phyloP scores from a whole-genome alignment of 2,888 invertebrate species.

The Suillia variegata region DNA sequence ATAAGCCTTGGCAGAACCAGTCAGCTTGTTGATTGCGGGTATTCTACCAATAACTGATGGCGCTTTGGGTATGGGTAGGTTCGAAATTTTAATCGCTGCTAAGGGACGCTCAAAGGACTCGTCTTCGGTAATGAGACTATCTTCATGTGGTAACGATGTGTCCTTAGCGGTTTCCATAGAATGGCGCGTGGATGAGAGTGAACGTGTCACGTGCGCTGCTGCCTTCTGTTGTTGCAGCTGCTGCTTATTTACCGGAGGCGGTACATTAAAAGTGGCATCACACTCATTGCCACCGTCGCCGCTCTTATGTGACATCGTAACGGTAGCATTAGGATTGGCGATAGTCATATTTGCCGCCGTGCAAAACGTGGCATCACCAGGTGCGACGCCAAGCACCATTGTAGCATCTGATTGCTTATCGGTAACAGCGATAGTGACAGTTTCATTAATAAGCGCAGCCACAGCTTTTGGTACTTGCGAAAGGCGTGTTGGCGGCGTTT shows the following conservation, averaged over 20 bases:
- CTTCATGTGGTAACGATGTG: slow-evolving; percentile 34
- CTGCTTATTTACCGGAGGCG: neutral
- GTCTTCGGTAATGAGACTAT: slow-evolving; percentile 57
- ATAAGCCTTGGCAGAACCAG: slow-evolving; percentile 36
- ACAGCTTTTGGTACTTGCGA: slow-evolving; percentile 12
- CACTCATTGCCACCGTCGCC: slow-evolving; percentile 9
- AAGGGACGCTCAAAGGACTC: slow-evolving; percentile 44
- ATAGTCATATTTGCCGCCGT: slow-evolving; percentile 32
- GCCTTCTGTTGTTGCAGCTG: neutral
- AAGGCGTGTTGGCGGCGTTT: neutral
- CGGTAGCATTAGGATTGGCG: slow-evolving; percentile 38
- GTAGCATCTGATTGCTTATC: slow-evolving; percentile 27
- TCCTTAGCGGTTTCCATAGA: slow-evolving; percentile 46
- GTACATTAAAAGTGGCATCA: slow-evolving; percentile 41
- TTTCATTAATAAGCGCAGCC: slow-evolving; percentile 31
- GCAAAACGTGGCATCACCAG: slow-evolving; percentile 41
- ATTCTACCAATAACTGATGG: too few species aligned
- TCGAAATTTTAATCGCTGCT: slow-evolving; percentile 15
- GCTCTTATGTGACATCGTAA: slow-evolving; percentile 28
- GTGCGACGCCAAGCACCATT: slow-evolving; percentile 25
- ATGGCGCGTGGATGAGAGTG: slow-evolving; percentile 21
- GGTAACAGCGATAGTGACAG: slow-evolving; percentile 32
- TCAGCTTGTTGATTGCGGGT: slow-evolving; percentile 20
- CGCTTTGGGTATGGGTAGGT: slow-evolving; percentile 14
- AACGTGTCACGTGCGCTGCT: slow-evolving; percentile 11